phyloP scores from a whole-genome alignment of 2,113 vertebrate species.

The Chionodraco myersi region DNA sequence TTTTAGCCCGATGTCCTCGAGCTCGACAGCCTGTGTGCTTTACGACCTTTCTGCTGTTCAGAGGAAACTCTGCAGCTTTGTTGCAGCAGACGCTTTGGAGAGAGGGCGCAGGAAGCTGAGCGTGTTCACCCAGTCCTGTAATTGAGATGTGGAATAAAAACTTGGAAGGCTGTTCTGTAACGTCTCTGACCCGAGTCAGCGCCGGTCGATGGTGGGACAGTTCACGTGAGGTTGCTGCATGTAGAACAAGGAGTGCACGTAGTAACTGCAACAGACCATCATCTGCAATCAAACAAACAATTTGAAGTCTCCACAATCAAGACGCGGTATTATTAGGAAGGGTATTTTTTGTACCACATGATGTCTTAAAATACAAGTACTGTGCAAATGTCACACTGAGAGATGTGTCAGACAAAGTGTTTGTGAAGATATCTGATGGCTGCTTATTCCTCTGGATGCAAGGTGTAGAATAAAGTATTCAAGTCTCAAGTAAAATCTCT shows the following conservation, averaged over 20 bases:
- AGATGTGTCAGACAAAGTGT: not conserved
- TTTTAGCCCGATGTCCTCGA: not conserved
- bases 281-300: too few species aligned
- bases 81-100: not conserved
- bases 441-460: not conserved
- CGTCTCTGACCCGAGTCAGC: too few species aligned
- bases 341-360: not conserved
- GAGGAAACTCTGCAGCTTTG: conserved; percentile 11
- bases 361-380: not conserved
- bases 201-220: too few species aligned
- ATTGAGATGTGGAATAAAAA: not conserved
- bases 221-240: too few species aligned
- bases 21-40: not conserved
- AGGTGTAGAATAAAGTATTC: too few species aligned
- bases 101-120: not conserved
- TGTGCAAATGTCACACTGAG: not conserved
- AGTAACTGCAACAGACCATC: too few species aligned
- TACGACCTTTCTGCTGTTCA: conserved; percentile 7
- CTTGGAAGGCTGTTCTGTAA: too few species aligned
- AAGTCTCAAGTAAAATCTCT: not conserved
- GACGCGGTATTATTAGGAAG: too few species aligned
- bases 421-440: not conserved
- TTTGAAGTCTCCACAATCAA: too few species aligned
- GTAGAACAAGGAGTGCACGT: too few species aligned
- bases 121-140: not conserved